Base-by-base conservation (phyloP, 2,113 vertebrate species). In the Indri indri region DNA sequence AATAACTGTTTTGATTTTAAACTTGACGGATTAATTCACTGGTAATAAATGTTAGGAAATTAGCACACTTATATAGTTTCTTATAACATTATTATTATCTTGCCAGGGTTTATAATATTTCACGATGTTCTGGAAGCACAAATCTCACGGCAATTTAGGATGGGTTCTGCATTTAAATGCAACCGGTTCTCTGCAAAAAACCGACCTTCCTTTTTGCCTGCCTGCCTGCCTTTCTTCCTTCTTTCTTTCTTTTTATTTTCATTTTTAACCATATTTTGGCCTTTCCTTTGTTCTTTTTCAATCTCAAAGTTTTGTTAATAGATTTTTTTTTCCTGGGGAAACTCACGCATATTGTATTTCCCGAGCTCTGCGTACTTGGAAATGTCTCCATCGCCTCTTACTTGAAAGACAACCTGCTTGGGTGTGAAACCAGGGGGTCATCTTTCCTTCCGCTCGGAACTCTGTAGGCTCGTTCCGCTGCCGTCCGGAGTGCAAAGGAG, bases 1-100 rank as follows among this genome's bases (percentile, higher is more conserved):
- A 77, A 71, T n/a, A 54, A 45, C 40, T 66, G 54, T 76, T 95
- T 97, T 88, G 40, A 83, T 90, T 94, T 90, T 84, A 90, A 30
- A 84, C 30, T 63, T 34, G 90, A 81, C 70, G 17, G 71, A 47
- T 22, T 88, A 37, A 85, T 45, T 71, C 63, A 9, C 57, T 82
- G 10, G 57, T 42, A 81, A 87, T 85, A 76, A 95, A 81, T 37
- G 6, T 74, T 74, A 71, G 52, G 32, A 83, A 59, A 45, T 92
- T 85, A 81, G 66, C n/a, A 54, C 27, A 42, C 45, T 77, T 52
- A 71, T 5, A 20, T 20, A 71, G n/a, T 70, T 71, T 63, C 45
- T 89, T 85, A 70, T 65, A 93, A 66, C 25, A 63, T 91, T 91
- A 30, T 68, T 71, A 52, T 82, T 82, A 52, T 63, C 80, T 68